phyloP scores from a whole-genome alignment of 2,888 invertebrate species.

The Osedax fenrisi region DNA sequence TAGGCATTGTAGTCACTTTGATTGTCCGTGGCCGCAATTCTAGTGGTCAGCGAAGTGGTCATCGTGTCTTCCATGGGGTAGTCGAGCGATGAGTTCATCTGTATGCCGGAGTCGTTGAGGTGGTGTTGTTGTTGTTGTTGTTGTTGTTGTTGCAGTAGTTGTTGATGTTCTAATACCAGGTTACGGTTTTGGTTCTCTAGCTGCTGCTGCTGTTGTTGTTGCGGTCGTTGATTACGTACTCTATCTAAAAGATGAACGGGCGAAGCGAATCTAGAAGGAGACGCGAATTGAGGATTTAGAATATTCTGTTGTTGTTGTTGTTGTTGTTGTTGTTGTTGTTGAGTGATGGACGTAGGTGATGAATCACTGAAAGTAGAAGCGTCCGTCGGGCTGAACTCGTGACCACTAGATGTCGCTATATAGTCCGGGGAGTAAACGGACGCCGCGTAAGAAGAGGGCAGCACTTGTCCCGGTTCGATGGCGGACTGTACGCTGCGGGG shows the following conservation, averaged over 20 bases:
- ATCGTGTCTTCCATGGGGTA: too few relatives aligned
- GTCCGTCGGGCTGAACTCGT: too few relatives aligned
- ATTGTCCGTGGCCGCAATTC: too few relatives aligned
- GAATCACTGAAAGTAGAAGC: too few relatives aligned
- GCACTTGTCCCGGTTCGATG: too few relatives aligned
- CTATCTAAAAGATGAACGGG: neutral
- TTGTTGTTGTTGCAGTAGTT: neutral
- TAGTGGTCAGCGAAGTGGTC: too few relatives aligned
- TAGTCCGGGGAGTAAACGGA: too few relatives aligned
- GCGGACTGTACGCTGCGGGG: too few relatives aligned
- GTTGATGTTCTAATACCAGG: too few relatives aligned
- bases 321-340: neutral
- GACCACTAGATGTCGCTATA: too few relatives aligned
- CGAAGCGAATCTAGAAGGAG: neutral
- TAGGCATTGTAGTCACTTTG: too few relatives aligned
- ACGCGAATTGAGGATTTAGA: neutral
- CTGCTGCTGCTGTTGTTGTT: neutral
- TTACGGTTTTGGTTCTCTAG: neutral
- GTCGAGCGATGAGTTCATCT: neutral
- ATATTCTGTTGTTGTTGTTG: neutral
- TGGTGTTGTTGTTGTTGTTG: neutral
- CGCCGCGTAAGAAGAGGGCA: too few relatives aligned
- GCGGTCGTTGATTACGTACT: neutral
- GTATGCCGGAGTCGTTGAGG: neutral
- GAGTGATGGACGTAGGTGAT: neutral